Base-by-base conservation (phyloP, 2,113 vertebrate species). In the Jacana jacana region DNA sequence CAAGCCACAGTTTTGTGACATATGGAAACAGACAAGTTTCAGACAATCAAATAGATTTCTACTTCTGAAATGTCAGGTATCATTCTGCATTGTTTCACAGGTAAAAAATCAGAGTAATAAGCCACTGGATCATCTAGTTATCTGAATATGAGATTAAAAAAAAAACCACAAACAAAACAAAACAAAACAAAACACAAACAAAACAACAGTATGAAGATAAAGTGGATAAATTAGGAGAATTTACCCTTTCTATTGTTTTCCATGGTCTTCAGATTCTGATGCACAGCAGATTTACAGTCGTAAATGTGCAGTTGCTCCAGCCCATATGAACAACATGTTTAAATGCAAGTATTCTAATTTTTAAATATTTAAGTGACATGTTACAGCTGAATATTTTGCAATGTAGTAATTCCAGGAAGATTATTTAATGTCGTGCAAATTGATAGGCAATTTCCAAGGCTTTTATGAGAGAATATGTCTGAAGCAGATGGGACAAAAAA, bases 341-440 rank as follows among this genome's bases (percentile, higher is more conserved):
- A 37, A 61, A 17, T 51, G n/a, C 30, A 46, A 79, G 31, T 82
- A 51, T 89, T 91, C 63, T 77, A 90, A 86, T 73, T 87, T 95
- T 14, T 9, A 90, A 58, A 71, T 71, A 64, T 40, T 85, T 87
- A 84, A 91, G 19, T 79, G 46, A 51, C 66, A 52, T 57, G 35
- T 5, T 82, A 35, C 28, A 88, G 42, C 35, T 69, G 48, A 87
- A 66, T 88, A 83, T 70, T 95, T 94, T 69, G 37, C 31, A 91
- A 76, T 79, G 55, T 20, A 80, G 49, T 25, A 81, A 73, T 93
- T 89, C 55, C 52, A 89, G 72, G 33, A 86, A 72, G 69, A 86
- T 82, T 93, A 87, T 84, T 91, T 95, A 86, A 81, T 84, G 66
- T 57, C n/a, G 78, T 91, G 44, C 14, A 86, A 91, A 92, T 86